Evolutionary conservation across 2,888 invertebrate genomes (phyloP).

Genomic region (Apodemia mormo): DNA sequence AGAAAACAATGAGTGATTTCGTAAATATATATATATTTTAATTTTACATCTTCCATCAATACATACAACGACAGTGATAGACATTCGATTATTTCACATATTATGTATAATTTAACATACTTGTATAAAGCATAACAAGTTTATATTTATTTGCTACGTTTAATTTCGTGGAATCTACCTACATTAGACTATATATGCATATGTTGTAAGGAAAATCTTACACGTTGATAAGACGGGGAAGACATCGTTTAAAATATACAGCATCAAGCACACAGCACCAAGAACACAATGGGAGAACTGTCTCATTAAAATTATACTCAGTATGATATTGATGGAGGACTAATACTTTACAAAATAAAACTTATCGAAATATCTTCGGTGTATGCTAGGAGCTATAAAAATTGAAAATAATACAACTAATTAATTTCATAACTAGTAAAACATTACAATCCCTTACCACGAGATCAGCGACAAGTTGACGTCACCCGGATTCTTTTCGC

Average conservation of each 20-base stretch:
- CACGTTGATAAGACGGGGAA: slow-evolving; percentile 55
- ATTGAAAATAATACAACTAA: slow-evolving; percentile 82
- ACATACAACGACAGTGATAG: slow-evolving; percentile 77
- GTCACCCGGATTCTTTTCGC: slow-evolving; percentile 59
- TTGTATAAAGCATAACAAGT: slow-evolving; percentile 18
- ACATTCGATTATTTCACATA: slow-evolving; percentile 24
- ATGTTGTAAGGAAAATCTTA: slow-evolving; percentile 23
- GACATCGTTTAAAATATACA: slow-evolving; percentile 61
- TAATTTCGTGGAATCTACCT: slow-evolving; percentile 17
- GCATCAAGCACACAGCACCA: slow-evolving; percentile 47
- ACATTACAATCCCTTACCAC: slow-evolving; percentile 81
- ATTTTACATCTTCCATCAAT: slow-evolving; percentile 83
- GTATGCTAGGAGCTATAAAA: slow-evolving; percentile 82
- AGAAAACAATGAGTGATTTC: slow-evolving; percentile 62
- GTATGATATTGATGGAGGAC: slow-evolving; percentile 81
- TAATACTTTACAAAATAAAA: slow-evolving; percentile 80
- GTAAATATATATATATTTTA: slow-evolving; percentile 82
- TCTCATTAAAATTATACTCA: slow-evolving; percentile 47
- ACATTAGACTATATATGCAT: slow-evolving; percentile 21
- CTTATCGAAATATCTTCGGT: slow-evolving; percentile 82
- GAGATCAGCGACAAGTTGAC: slow-evolving; percentile 77
- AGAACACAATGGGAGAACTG: slow-evolving; percentile 45
- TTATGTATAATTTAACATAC: slow-evolving; percentile 19
- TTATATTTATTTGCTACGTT: slow-evolving; percentile 29
- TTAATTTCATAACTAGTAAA: slow-evolving; percentile 81